Conservation (phyloP, 2,888 invertebrate species). For the Archips crataeganus region DNA sequence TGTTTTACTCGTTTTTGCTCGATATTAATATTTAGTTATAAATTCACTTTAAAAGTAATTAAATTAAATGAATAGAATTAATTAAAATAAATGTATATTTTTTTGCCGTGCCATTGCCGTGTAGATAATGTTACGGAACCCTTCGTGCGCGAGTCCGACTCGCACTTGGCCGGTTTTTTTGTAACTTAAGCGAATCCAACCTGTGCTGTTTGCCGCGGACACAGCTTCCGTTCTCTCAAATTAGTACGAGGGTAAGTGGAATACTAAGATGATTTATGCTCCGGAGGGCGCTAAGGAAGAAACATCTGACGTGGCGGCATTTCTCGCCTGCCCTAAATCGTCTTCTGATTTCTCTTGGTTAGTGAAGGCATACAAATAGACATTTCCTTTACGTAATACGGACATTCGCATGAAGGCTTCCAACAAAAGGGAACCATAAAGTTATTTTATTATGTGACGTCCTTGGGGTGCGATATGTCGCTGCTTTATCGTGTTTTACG, state of each 20-base stretch:
- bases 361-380: neutral
- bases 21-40: too few relatives aligned
- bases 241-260: neutral
- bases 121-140: too few relatives aligned
- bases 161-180: too few relatives aligned
- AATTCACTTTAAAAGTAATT: too few relatives aligned
- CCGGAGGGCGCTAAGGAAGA: neutral
- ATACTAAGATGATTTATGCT: neutral
- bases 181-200: neutral
- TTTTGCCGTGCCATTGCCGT: too few relatives aligned
- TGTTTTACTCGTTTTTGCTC: too few relatives aligned
- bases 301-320: neutral
- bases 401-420: conserved; percentile 12
- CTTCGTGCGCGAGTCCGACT: too few relatives aligned
- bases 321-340: neutral
- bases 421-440: conserved; percentile 21
- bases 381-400: conserved; percentile 4
- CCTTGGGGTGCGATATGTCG: conserved; percentile 14
- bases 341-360: conserved; percentile 10
- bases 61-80: too few relatives aligned
- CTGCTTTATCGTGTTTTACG: conserved; percentile 19
- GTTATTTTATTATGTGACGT: conserved; percentile 24
- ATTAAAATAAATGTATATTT: too few relatives aligned
- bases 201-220: neutral
- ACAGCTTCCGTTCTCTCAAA: neutral